Percentiles rank a stretch among this genome's conserved stretches.
Conservation (phyloP, 2,888 invertebrate genomes). For the Diadegma fenestrale region DNA sequence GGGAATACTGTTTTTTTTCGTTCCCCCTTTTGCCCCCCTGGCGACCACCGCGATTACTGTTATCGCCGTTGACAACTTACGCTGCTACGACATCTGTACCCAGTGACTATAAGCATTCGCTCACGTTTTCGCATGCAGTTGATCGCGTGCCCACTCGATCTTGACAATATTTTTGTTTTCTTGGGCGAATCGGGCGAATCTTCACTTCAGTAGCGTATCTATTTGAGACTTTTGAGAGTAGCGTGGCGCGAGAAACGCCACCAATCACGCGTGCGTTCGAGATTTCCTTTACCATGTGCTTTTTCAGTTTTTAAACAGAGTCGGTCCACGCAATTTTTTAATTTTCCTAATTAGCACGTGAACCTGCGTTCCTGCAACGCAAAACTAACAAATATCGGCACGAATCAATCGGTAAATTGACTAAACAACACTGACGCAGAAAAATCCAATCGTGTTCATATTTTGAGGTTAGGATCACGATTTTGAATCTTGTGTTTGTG, state of each 20-base stretch:
- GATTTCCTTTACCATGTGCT: neutral
- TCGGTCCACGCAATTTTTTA: neutral
- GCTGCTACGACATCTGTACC: too few species aligned
- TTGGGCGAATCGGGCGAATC: too few species aligned
- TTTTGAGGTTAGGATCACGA: constrained; percentile 42
- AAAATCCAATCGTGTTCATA: neutral
- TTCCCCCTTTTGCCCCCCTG: neutral
- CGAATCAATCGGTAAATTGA: neutral
- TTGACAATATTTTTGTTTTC: too few species aligned
- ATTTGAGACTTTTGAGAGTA: too few species aligned
- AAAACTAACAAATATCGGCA: neutral
- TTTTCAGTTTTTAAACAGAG: neutral
- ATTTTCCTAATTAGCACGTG: neutral
- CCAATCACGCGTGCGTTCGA: neutral
- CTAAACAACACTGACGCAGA: neutral
- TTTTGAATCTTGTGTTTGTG: neutral
- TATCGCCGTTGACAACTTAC: constrained; percentile 11
- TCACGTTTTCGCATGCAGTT: too few species aligned
- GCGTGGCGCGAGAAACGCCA: neutral
- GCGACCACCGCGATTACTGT: neutral
- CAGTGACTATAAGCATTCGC: too few species aligned
- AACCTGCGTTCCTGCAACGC: neutral
- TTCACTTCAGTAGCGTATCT: too few species aligned
- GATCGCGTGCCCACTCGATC: too few species aligned
- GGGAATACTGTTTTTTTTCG: constrained; percentile 1